These are phyloP conservation scores for Pseudorhombus dupliciocellatus DNA, from an alignment of 2,113 vertebrate genomes.

Conservation along the genomic window DNA sequence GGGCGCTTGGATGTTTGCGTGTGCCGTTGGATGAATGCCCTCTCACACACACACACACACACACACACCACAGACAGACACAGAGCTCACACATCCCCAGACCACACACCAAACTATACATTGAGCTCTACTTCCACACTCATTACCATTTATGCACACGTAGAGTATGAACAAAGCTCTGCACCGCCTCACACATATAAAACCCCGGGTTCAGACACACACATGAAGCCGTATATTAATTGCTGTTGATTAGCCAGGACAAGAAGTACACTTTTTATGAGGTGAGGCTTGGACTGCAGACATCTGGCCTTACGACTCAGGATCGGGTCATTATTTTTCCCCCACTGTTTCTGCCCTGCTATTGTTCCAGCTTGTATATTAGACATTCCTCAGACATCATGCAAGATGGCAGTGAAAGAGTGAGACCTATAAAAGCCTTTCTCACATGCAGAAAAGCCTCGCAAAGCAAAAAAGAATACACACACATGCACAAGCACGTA, in stretches of 20 bases:
- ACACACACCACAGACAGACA: conserved; percentile 1
- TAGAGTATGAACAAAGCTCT: neutral
- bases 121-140: conserved; percentile 17
- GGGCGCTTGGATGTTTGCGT: conserved; percentile 44
- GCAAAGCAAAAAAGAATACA: neutral
- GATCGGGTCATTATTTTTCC: conserved; percentile 61
- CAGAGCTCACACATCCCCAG: conserved; percentile 10
- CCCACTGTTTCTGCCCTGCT: conserved; percentile 49
- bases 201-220: conserved; percentile 1
- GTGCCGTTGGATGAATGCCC: conserved; percentile 42
- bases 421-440: conserved; percentile 59
- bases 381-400: conserved; percentile 74
- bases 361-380: conserved; percentile 66
- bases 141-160: conserved; percentile 21
- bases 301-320: conserved; percentile 64
- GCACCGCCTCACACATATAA: conserved; percentile 15
- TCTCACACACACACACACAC: conserved; percentile 31
- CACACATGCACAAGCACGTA: neutral
- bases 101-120: conserved; percentile 27
- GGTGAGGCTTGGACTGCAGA: conserved; percentile 68
- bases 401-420: conserved; percentile 56
- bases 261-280: conserved; percentile 67
- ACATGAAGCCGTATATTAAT: conserved; percentile 43
- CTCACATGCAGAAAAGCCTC: conserved; percentile 31
- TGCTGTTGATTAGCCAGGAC: conserved; percentile 62